Base-by-base conservation (phyloP, 2,888 invertebrate genomes). In the Chesias legatella region DNA sequence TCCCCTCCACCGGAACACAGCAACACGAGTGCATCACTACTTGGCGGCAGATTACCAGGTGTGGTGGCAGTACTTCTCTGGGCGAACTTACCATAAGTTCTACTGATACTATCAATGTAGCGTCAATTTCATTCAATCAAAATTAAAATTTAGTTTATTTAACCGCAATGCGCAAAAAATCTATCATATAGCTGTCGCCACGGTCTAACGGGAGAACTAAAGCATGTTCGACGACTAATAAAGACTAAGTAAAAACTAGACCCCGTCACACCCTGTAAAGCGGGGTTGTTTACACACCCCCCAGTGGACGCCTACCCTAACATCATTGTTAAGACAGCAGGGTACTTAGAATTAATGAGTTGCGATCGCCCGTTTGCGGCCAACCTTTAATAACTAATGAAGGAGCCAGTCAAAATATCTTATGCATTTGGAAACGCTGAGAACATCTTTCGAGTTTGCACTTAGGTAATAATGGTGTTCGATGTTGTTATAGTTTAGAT, bases 331-430 rank as follows among this genome's bases (percentile, higher is more conserved):
- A 70, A 68, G 61, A 54, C 67, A 54, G 60, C 67, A 72, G 67
- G 62, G 49, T 59, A 56, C 60, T 63, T 53, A 69, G 79, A 73
- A 79, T 79, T 77, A 77, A 79, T 75, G 73, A 79, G 67, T 43
- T 37, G 26, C 53, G 63, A 69, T 67, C 60, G 61, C 59, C 58
- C 58, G 64, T 65, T 61, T 56, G 67, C 58, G 63, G 66, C 58
- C 59, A 56, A 58, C 61, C 61, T 65, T 78, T 76, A 79, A 78
- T 77, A 74, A 61, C 59, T 73, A 74, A 78, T 75, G 73, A 69
- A 66, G 42, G 54, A 47, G 52, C 56, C 54, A 53, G n/a, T 56
- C 56, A 63, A 59, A 63, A 62, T 38, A 49, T 41, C 54, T 52
- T 53, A 57, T 58, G 54, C 48, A 55, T 46, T 54, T 35, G 28